Base-by-base conservation (phyloP, 2,113 vertebrate genomes). In the Eudorcas thomsonii region DNA sequence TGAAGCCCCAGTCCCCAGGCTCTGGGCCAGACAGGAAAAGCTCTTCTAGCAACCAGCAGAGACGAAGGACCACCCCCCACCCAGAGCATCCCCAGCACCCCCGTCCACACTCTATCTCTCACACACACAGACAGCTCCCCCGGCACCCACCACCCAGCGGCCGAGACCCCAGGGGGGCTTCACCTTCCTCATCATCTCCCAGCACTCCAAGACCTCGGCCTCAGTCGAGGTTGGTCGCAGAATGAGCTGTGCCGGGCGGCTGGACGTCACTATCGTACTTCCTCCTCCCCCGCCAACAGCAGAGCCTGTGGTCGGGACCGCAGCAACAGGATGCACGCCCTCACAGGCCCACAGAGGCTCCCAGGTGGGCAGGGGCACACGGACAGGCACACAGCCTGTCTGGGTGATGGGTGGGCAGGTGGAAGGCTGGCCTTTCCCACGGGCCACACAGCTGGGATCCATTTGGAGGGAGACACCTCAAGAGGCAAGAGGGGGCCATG, bases 171-270 rank as follows among this genome's bases (percentile, higher is more conserved):
- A 6, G 3, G 2, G 10, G 12, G 43, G 48, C 88, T 88, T 97
- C 83, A 98, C 95, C 98, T 97, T 98, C 55, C 54, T 91, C 86
- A 96, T 91, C 86, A 85, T 95, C 54, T 90, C 62, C 21, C 2
- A 0, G 50, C 7, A 21, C 48, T 14, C 78, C 55, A 26, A 0
- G 0, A 45, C 39, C 4, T 15, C 52, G 1, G 33, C 86, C 36
- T 78, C 54, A 2, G 33, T n/a, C 26, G 45, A 67, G n/a, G 30
- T 7, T 9, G n/a, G 80, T 16, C 2, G 6, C 6, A 2, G 39
- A 95, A 28, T 50, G 77, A 97, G 87, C 48, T 2, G 11, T 2
- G 2, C 23, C 0, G 0, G 55, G 71, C 0, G 21, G 30, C 39
- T 55, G 85, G 67, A 67, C 3, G 17, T 57, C 26, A 6, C 43